Evolutionary conservation across 2,888 invertebrate species (phyloP), one percentile per base, ranked within the genome.

Genomic region (Callyntrura sp.): DNA sequence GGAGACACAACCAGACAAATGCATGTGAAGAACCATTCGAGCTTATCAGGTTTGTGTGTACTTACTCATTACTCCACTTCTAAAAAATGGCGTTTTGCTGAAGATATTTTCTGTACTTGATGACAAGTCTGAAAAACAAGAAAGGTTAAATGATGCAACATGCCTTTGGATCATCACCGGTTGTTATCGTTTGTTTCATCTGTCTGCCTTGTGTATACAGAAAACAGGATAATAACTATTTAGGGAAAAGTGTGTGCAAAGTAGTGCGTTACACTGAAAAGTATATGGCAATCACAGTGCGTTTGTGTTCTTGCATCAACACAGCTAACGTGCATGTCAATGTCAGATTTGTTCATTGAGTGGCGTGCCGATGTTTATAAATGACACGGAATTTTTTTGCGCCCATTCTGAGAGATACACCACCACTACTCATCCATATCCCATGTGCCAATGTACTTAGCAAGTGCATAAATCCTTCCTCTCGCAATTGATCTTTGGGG

Each of bases 311-410:
- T 6, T 35, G 62, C 62, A 62, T n/a, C 17, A 57, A 57, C 14
- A 57, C 3, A 2, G 12, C 60, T 60, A 60, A 79, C 57, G 20
- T 35, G 20, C 79, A 60, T 88, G 84, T 89, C 88, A 89, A 78
- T 89, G 88, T 89, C 88, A 83, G 88, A 84, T 84, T 84, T 84
- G 65, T 65, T 65, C 78, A 83, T 78, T 83, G 65, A 62, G 65
- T 65, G 60, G 43, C 70, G 23, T 82, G 88, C 81, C 88, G 65
- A 88, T 83, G 76, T 88, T 88, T 88, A 88, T 83, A 88, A 88
- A 88, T 60, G 51, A 76, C 78, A 68, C 82, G 43, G 25, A 57
- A 83, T 17, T 60, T 81, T n/a, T 73, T 83, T 84, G 68, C 55
- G 70, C 43, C 55, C 76, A 60, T 76, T 60, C n/a, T 51, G 12